Percentiles rank a stretch among this genome's conserved stretches.
These are phyloP conservation scores for Phrixothrix hirtus DNA, from an alignment of 2,888 invertebrate genomes.

Conservation along the genomic window DNA sequence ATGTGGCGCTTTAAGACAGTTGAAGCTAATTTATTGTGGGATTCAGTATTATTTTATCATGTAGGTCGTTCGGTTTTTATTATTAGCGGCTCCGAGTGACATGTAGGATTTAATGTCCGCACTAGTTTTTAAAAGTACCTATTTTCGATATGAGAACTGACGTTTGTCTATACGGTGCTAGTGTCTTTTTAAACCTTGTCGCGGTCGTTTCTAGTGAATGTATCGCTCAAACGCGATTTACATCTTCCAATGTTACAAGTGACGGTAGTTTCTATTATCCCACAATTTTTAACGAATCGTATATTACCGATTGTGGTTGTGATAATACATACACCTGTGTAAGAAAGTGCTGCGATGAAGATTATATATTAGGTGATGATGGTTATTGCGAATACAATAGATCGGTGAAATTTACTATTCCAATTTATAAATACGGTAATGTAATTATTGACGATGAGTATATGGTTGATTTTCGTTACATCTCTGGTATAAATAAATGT, in stretches of 20 bases:
- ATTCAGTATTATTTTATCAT: no score
- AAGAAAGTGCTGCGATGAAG: constrained; percentile 14
- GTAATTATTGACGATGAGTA: constrained; percentile 2
- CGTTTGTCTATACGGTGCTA: no score
- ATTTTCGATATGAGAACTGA: no score
- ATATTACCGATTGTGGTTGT: constrained; percentile 9
- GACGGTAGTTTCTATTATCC: neutral
- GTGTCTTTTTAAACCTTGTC: neutral
- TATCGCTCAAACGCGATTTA: neutral
- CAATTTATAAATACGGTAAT: constrained; percentile 7
- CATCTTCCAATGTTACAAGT: neutral
- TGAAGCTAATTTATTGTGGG: no score
- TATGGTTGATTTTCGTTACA: constrained; percentile 1
- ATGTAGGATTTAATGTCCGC: no score
- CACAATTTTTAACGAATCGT: constrained; percentile 1
- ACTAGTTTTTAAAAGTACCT: no score
- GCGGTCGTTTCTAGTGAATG: neutral
- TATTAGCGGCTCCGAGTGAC: no score
- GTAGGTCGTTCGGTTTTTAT: no score
- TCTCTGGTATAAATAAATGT: constrained; percentile 8
- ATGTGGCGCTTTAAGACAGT: no score
- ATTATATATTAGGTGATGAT: constrained; percentile 2
- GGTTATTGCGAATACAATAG: constrained; percentile 2
- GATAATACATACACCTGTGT: constrained; percentile 7
- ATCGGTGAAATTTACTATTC: neutral